These are phyloP conservation scores for Xylocopa sonorina DNA, from an alignment of 1,140 invertebrate species.

Conservation along the genomic window DNA sequence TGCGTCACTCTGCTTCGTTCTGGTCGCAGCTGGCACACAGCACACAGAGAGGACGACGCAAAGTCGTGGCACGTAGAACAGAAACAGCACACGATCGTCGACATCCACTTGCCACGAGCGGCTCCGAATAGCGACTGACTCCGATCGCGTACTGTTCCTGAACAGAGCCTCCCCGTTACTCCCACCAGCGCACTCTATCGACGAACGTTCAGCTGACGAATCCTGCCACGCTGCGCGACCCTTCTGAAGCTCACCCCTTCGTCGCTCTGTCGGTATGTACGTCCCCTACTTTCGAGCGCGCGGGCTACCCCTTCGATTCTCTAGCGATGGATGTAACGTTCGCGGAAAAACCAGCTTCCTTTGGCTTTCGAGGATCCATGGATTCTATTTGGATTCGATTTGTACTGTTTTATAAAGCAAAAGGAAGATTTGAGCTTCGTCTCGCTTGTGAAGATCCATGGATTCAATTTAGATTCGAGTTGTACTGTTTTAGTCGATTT, in stretches of 20 bases:
- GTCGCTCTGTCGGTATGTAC: constrained; percentile 31
- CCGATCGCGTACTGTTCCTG: constrained; percentile 47
- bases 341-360: neutral
- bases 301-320: neutral
- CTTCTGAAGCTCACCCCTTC: constrained; percentile 54
- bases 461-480: no score
- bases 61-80: constrained; percentile 1
- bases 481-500: neutral
- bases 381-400: no score
- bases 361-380: no score
- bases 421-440: no score
- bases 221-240: constrained; percentile 57
- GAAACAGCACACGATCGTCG: neutral
- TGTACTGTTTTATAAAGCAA: neutral
- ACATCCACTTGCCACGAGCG: constrained; percentile 58
- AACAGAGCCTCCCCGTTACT: constrained; percentile 48
- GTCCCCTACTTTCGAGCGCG: constrained; percentile 5
- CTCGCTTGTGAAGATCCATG: no score
- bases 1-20: neutral
- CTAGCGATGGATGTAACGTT: constrained; percentile 11
- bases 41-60: constrained; percentile 1
- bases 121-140: constrained; percentile 70
- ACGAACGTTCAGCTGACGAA: constrained; percentile 56
- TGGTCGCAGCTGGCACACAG: neutral
- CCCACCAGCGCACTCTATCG: constrained; percentile 28